Evolutionary conservation across 1,140 invertebrate species (phyloP), one percentile per base, ranked within the genome.

Genomic region (Latrodectus geometricus): DNA sequence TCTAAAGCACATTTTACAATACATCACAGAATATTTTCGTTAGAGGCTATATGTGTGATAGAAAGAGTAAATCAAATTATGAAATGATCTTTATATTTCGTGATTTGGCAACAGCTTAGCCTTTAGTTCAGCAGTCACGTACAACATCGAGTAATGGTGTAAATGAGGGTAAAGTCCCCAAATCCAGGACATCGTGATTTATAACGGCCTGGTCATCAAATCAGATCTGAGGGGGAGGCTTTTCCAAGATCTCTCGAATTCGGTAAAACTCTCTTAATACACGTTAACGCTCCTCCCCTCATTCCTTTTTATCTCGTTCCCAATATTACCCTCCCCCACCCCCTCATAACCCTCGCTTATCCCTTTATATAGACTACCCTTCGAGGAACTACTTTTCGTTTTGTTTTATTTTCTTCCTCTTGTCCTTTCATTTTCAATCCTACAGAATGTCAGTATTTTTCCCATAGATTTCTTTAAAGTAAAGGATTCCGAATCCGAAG

Each of bases 211-310:
- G 65, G 80, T 83, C 80, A 83, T 83, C 80, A 83, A 83, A 83
- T 83, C 69, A 83, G 80, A 83, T 83, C 80, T 83, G 21, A 61
- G 70, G 56, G 56, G 74, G 80, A 74, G 74, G 80, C 80, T 83
- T 83, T 83, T 74, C 56, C 70, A 66, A 65, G 72, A 74, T 74
- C 72, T 83, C 48, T 52, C 80, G 80, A 83, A 83, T 83, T 83
- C 80, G 72, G 54, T 74, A 83, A 83, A 83, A 83, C 80, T 83
- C 80, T 74, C 80, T 83, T 83, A 83, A 83, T 83, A 83, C 80
- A 83, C 80, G 80, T 83, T 83, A 83, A 74, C 80, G 80, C 72
- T 23, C 52, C 23, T 17, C 56, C n/a, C 79, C 80, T 50, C 54
- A 69, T 17, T 35, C 48, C 21, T 74, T 61, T 61, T 8, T 61